Percentiles rank a stretch among this genome's conserved stretches.
phyloP scores from a whole-genome alignment of 2,113 vertebrate species.

The Bostrychus sinensis region DNA sequence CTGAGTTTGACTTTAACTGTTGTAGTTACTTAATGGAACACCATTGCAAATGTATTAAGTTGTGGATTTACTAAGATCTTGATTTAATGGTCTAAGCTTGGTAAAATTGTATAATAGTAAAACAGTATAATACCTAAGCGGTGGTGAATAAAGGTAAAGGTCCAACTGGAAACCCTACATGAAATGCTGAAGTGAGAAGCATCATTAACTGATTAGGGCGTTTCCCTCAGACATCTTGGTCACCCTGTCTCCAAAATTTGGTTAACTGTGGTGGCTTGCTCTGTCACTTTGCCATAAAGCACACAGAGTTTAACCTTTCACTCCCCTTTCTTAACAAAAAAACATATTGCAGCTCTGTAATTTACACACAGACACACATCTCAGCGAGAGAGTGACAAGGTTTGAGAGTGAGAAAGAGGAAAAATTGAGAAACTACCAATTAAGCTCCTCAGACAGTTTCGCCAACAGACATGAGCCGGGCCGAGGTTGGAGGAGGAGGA shows the following conservation, averaged over 20 bases:
- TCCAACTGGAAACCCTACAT: too few species aligned
- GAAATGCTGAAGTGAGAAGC: too few species aligned
- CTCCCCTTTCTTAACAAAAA: constrained; percentile 55
- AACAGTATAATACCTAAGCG: too few species aligned
- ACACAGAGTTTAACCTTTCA: constrained; percentile 60
- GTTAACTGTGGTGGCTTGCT: constrained; percentile 61
- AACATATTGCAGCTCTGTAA: constrained; percentile 24
- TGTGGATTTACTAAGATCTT: too few species aligned
- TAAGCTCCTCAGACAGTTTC: constrained; percentile 61
- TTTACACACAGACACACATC: constrained; percentile 32
- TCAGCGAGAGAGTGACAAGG: constrained; percentile 46
- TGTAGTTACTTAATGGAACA: too few species aligned
- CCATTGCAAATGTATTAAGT: too few species aligned
- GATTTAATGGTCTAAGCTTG: too few species aligned
- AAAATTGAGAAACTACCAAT: constrained; percentile 69
- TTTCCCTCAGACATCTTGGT: too few species aligned
- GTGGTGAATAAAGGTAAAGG: too few species aligned
- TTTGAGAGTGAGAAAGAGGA: constrained; percentile 37
- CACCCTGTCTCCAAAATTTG: constrained; percentile 57
- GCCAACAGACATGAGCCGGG: constrained; percentile 63
- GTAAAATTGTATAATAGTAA: too few species aligned
- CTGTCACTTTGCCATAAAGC: constrained; percentile 54
- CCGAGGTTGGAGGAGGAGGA: constrained; percentile 34
- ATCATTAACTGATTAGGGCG: too few species aligned
- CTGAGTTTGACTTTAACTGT: too few species aligned